These are phyloP conservation scores for Mayetiola destructor DNA, from an alignment of 2,888 invertebrate genomes.

Conservation along the genomic window DNA sequence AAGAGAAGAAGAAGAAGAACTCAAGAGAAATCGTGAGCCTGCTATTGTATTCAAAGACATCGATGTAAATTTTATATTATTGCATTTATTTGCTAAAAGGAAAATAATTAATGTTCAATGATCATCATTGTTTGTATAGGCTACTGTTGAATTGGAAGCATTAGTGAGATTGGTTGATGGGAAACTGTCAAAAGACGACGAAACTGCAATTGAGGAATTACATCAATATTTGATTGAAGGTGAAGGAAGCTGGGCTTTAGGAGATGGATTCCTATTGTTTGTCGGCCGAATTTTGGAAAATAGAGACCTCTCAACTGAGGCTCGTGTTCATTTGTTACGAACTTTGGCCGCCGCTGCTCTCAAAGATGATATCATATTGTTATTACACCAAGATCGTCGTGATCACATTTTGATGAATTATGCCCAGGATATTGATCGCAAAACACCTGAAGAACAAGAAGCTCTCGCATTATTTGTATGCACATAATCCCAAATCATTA, in stretches of 20 bases:
- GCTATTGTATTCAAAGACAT: conserved; percentile 65
- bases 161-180: conserved; percentile 54
- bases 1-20: conserved; percentile 50
- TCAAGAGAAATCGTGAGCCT: conserved; percentile 57
- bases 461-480: conserved; percentile 68
- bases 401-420: conserved; percentile 82
- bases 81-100: neutral
- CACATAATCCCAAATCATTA: conserved; percentile 18
- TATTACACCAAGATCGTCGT: conserved; percentile 78
- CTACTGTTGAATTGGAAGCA: conserved; percentile 56
- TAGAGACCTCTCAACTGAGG: conserved; percentile 40
- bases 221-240: conserved; percentile 77
- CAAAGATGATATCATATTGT: conserved; percentile 76
- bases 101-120: neutral
- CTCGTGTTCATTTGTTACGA: conserved; percentile 52
- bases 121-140: conserved; percentile 33
- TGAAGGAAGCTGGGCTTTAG: conserved; percentile 85
- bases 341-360: conserved; percentile 61
- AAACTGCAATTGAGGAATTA: conserved; percentile 59
- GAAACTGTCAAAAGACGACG: conserved; percentile 58
- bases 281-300: conserved; percentile 55
- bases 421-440: conserved; percentile 63
- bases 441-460: conserved; percentile 58
- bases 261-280: conserved; percentile 72
- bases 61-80: conserved; percentile 43